Conservation (phyloP, 37 sponge, comb jelly and placozoan species). For the Aplysina aerophoba region DNA sequence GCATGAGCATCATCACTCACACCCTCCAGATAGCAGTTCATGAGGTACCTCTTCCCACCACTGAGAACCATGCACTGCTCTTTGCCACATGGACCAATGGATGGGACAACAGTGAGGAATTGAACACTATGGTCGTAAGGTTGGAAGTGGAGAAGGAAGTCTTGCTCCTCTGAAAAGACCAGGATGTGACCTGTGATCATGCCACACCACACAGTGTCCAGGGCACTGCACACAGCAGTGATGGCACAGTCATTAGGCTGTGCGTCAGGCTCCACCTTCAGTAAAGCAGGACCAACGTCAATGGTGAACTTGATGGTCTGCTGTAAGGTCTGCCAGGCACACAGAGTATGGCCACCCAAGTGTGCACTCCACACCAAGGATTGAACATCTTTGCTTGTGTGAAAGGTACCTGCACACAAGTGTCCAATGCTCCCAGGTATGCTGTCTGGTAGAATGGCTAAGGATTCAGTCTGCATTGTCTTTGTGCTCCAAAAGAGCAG, state of each 20-base stretch:
- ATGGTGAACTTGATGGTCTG: slow-evolving; percentile 23
- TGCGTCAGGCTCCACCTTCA: not conserved
- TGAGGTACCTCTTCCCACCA: slow-evolving; percentile 37
- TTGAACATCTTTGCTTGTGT: slow-evolving; percentile 18
- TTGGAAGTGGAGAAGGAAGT: slow-evolving; percentile 36
- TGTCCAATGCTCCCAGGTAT: slow-evolving; percentile 27
- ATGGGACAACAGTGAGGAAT: slow-evolving; percentile 46
- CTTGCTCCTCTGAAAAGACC: slow-evolving; percentile 18
- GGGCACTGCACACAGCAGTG: slow-evolving; percentile 40
- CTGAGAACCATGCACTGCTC: slow-evolving; percentile 32
- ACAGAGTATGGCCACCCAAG: slow-evolving; percentile 12
- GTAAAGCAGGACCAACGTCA: not conserved
- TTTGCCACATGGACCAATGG: not conserved
- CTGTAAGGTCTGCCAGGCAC: slow-evolving; percentile 33
- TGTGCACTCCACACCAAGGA: slow-evolving; percentile 4
- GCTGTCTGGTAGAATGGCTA: not conserved
- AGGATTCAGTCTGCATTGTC: slow-evolving; percentile 18
- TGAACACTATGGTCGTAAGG: slow-evolving; percentile 60
- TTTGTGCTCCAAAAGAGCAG: not conserved
- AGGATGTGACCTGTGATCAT: slow-evolving; percentile 39
- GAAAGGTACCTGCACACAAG: not conserved
- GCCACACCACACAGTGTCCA: slow-evolving; percentile 47
- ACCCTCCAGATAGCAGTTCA: not conserved
- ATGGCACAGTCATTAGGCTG: slow-evolving; percentile 5
- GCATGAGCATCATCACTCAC: slow-evolving; percentile 1